Percentiles rank a stretch among this genome's conserved stretches.
Evolutionary conservation across 2,888 invertebrate genomes (phyloP).

Genomic region (Arctia plantaginis): DNA sequence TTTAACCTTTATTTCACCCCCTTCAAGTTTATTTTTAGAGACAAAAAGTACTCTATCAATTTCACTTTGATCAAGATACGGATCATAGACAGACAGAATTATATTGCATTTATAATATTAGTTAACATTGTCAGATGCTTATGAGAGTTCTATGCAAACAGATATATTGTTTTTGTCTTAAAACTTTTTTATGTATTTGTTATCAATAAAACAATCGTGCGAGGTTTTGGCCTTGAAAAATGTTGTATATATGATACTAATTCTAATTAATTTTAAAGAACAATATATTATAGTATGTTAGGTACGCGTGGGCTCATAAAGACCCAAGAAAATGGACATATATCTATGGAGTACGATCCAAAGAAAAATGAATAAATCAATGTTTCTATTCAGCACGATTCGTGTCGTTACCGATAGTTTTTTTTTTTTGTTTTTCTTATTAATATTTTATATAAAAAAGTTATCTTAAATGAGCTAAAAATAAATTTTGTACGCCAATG

Average conservation of each 20-base stretch:
- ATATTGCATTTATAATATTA: background rate
- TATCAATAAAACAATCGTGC: background rate
- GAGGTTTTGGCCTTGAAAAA: constrained; percentile 11
- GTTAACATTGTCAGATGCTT: constrained; percentile 1
- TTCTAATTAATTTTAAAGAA: constrained; percentile 11
- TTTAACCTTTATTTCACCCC: background rate
- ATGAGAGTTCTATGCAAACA: background rate
- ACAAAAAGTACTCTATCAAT: background rate
- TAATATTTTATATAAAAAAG: constrained; percentile 33
- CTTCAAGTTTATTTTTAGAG: background rate
- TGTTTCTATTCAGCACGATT: constrained; percentile 39
- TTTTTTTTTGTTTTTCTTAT: constrained; percentile 21
- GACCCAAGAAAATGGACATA: constrained; percentile 5
- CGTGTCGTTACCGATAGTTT: constrained; percentile 27
- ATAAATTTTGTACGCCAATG: constrained; percentile 47
- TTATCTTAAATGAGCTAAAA: constrained; percentile 43
- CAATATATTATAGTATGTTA: background rate
- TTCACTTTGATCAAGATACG: background rate
- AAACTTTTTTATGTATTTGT: background rate
- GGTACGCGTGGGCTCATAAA: background rate
- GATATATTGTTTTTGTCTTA: background rate
- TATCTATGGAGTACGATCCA: constrained; percentile 2
- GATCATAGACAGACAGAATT: background rate
- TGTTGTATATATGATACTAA: constrained; percentile 15
- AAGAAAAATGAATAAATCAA: constrained; percentile 36